A percentile compares a stretch with the other conserved stretches of the same genome.
phyloP scores from a whole-genome alignment of 2,888 invertebrate genomes.

The Drosophila ezoana region DNA sequence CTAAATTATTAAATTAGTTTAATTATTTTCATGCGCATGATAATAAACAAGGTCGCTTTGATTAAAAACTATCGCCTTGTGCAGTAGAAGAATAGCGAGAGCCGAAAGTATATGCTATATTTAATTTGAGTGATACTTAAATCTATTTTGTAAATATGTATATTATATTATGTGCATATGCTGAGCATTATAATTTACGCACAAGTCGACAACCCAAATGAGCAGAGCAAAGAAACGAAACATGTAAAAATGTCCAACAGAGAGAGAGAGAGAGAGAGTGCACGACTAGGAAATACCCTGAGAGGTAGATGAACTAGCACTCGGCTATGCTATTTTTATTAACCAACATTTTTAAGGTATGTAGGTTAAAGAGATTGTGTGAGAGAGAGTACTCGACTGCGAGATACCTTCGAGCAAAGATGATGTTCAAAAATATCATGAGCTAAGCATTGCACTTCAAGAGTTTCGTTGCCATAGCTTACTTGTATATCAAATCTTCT shows the following conservation, averaged over 20 bases:
- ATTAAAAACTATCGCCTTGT: constrained; percentile 19
- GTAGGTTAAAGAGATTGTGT: no score
- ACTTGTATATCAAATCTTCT: no score
- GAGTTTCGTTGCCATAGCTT: no score
- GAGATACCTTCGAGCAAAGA: no score
- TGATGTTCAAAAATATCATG: no score
- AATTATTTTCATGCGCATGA: constrained; percentile 4
- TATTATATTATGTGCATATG: constrained; percentile 13
- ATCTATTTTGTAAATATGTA: constrained; percentile 7
- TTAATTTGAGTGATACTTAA: constrained; percentile 6
- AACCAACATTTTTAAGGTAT: no score
- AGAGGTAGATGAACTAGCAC: not conserved
- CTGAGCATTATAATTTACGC: constrained; percentile 37
- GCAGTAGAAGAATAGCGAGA: constrained; percentile 6
- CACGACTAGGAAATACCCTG: not conserved
- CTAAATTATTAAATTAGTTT: constrained; percentile 6
- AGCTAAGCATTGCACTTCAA: no score
- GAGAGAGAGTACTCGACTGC: no score
- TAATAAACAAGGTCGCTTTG: constrained; percentile 17
- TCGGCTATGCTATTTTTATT: no score
- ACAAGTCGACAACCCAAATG: constrained; percentile 19
- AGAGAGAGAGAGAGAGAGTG: no score
- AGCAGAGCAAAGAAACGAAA: constrained; percentile 8
- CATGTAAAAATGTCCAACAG: constrained; percentile 7
- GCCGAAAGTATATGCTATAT: constrained; percentile 7